These are phyloP conservation scores for Plagodis pulveraria DNA, from an alignment of 2,888 invertebrate species.

Conservation along the genomic window DNA sequence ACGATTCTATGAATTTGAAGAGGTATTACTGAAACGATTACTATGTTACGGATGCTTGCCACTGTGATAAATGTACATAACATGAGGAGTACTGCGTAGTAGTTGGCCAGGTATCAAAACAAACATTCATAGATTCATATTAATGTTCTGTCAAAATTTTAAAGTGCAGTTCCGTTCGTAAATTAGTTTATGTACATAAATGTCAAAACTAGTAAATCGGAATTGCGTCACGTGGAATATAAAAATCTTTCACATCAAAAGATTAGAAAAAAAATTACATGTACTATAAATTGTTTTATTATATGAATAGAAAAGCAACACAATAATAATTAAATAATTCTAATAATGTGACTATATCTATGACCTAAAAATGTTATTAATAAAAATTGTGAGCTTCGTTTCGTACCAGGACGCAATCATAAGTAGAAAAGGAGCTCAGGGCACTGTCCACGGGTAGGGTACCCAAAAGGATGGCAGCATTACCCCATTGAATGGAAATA, in stretches of 20 bases:
- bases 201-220: conserved; percentile 23
- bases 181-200: conserved; percentile 21
- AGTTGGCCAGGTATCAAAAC: conserved; percentile 25
- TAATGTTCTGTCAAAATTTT: conserved; percentile 26
- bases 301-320: too few species aligned
- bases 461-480: too few species aligned
- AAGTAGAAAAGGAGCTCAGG: too few species aligned
- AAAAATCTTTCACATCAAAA: too few species aligned
- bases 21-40: neutral
- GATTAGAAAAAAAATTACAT: neutral
- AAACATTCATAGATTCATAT: conserved; percentile 26
- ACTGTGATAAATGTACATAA: neutral
- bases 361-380: too few species aligned
- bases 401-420: too few species aligned
- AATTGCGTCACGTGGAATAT: conserved; percentile 12
- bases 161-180: conserved; percentile 25
- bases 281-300: too few species aligned
- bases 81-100: conserved; percentile 23
- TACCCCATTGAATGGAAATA: too few species aligned
- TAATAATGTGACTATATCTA: too few species aligned
- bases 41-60: neutral
- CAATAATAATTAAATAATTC: too few species aligned
- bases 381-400: too few species aligned
- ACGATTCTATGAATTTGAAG: neutral
- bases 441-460: too few species aligned